A percentile compares a stretch with the other conserved stretches of the same genome.
Evolutionary conservation across 2,888 invertebrate species (phyloP).

Genomic region (Anodontia alba): DNA sequence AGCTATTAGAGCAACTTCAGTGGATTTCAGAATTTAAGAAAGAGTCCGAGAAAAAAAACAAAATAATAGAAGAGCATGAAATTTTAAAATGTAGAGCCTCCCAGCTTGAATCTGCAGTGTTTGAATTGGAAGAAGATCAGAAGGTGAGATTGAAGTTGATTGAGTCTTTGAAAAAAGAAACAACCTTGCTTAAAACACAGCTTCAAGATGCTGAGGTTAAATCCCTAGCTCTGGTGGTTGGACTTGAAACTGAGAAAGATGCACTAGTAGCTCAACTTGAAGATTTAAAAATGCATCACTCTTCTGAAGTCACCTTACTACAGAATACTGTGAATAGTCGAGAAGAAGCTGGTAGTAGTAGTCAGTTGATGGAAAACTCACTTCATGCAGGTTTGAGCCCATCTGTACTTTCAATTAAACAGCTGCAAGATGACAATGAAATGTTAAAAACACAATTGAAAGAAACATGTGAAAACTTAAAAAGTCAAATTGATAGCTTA

Average conservation of each 20-base stretch:
- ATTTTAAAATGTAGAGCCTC: not conserved
- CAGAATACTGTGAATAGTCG: not conserved
- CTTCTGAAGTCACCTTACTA: not conserved
- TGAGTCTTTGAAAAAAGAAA: constrained; percentile 26
- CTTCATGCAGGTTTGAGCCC: constrained; percentile 16
- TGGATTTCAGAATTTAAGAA: constrained; percentile 50
- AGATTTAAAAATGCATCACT: constrained; percentile 21
- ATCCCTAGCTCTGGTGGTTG: constrained; percentile 49
- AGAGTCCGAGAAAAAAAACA: constrained; percentile 40
- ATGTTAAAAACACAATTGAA: not conserved
- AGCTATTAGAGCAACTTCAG: constrained; percentile 48
- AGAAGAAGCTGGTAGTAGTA: not conserved
- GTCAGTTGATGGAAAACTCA: not conserved
- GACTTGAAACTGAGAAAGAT: constrained; percentile 58
- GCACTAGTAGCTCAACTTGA: constrained; percentile 33
- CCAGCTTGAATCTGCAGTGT: not conserved
- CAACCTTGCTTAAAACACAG: constrained; percentile 34
- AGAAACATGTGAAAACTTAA: not conserved
- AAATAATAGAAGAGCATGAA: not conserved
- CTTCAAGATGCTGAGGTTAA: constrained; percentile 58
- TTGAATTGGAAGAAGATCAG: not conserved
- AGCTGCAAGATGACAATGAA: constrained; percentile 22
- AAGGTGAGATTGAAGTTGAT: not conserved
- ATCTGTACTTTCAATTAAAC: not conserved
- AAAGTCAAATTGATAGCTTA: not conserved